phyloP scores from a whole-genome alignment of 1,140 invertebrate species.

The Orius laevigatus region DNA sequence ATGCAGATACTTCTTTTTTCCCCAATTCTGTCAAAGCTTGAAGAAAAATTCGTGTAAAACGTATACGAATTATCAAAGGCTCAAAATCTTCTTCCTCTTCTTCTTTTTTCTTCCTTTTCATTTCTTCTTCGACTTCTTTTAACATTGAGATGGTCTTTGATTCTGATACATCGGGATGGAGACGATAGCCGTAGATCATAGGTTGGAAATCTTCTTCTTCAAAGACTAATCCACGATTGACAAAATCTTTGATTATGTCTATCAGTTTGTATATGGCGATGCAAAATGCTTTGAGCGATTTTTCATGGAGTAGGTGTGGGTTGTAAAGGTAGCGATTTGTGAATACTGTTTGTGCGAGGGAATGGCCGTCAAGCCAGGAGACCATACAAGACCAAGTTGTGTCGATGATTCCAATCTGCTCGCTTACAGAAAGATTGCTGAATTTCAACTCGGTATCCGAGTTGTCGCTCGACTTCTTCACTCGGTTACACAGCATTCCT shows the following conservation, averaged over 20 bases:
- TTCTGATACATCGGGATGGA: conserved; percentile 70
- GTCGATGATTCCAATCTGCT: conserved; percentile 83
- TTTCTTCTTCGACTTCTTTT: conserved; percentile 81
- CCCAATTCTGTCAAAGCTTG: conserved; percentile 55
- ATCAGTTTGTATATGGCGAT: conserved; percentile 79
- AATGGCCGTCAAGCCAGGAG: conserved; percentile 89
- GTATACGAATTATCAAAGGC: conserved; percentile 54
- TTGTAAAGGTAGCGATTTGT: conserved; percentile 92
- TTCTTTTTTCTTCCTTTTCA: conserved; percentile 25
- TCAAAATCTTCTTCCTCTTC: conserved; percentile 9
- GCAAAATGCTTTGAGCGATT: conserved; percentile 69
- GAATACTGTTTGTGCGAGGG: conserved; percentile 90
- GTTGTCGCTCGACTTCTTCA: conserved; percentile 65
- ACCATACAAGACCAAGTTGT: conserved; percentile 81
- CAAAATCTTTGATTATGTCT: conserved; percentile 77
- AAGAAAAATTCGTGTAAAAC: conserved; percentile 72
- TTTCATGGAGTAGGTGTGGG: conserved; percentile 69
- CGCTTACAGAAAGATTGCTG: conserved; percentile 47
- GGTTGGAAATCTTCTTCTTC: conserved; percentile 95
- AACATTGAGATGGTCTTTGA: conserved; percentile 63
- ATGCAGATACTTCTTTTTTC: conserved; percentile 24
- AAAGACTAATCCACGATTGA: conserved; percentile 72
- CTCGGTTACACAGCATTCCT: conserved; percentile 88
- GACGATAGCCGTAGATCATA: conserved; percentile 78
- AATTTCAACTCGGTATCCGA: conserved; percentile 64